Base-by-base conservation (phyloP, 2,888 invertebrate species). In the Pseudococcus longispinus region DNA sequence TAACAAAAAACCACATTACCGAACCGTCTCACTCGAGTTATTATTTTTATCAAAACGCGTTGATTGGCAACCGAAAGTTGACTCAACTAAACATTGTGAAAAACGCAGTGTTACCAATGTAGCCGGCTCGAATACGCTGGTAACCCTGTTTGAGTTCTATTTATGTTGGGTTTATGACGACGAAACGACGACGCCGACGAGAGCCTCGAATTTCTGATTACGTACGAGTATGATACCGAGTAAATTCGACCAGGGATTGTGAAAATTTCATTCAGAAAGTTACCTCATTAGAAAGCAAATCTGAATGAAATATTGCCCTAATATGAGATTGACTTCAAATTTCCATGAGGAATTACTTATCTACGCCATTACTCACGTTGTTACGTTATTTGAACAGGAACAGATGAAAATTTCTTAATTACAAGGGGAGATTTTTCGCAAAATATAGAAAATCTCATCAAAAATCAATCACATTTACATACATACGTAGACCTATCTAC, bases 1-100 rank as follows among this genome's bases (percentile, higher is more conserved):
- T 42, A 80, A 80, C 77, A 80, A 37, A 80, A 80, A 42, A 80
- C 77, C 37, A 80, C 77, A 80, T 42, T 42, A 80, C 77, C 77
- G 42, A 80, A 80, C 77, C 77, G 77, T 80, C 77, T 80, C 77
- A 80, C 42, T 80, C 77, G 77, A 80, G 77, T 80, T 80, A 80
- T 80, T 80, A 80, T 80, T 80, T 80, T 80, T 80, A 80, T 80
- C 77, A 80, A 80, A 80, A 80, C 77, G 77, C 77, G 77, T 80
- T 80, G 77, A 80, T 80, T 83, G 42, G 83, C 83, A 83, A 83
- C 83, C 83, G 83, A 51, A 55, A 83, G 83, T 55, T 83, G 83
- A 83, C 83, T 83, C 83, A 83, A 51, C 83, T 23, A 51, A 83
- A 46, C 83, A 83, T 42, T 83, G 83, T 83, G 83, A 23, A 83